These are phyloP conservation scores for Tribolium madens DNA, from an alignment of 1,140 invertebrate genomes.

Conservation along the genomic window DNA sequence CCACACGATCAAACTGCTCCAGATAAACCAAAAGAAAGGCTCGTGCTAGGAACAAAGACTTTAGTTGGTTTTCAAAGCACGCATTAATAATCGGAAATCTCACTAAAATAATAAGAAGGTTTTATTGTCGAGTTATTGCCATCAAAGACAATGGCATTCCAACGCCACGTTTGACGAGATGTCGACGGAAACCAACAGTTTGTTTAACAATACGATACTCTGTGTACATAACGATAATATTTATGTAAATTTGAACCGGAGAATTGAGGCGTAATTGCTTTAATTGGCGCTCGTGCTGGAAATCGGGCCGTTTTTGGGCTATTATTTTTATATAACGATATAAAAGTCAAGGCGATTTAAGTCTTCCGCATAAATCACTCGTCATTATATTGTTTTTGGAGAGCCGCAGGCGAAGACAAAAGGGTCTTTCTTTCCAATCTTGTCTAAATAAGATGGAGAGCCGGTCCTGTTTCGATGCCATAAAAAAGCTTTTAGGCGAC, in stretches of 20 bases:
- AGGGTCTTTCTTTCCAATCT: not conserved
- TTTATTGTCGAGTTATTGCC: constrained; percentile 29
- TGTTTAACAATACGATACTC: constrained; percentile 43
- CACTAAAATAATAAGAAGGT: constrained; percentile 14
- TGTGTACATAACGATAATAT: constrained; percentile 43
- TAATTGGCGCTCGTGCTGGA: constrained; percentile 13
- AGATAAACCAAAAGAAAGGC: not conserved
- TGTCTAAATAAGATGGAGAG: constrained; percentile 3
- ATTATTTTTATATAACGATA: not conserved
- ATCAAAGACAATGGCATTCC: constrained; percentile 41
- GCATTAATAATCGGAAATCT: constrained; percentile 24
- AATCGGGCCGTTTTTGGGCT: not conserved
- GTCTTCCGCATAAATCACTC: constrained; percentile 11
- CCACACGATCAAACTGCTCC: constrained; percentile 19
- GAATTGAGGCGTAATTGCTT: not conserved
- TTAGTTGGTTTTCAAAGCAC: constrained; percentile 2
- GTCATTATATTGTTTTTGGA: not conserved
- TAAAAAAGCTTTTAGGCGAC: constrained; percentile 30
- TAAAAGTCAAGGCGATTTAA: constrained; percentile 27
- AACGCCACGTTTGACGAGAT: constrained; percentile 37
- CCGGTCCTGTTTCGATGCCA: not conserved
- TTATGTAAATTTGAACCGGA: constrained; percentile 17
- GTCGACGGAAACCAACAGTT: constrained; percentile 41
- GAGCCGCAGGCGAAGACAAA: not conserved
- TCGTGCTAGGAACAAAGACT: not conserved